Base-by-base conservation (phyloP, 2,797 vertebrate genomes). In the Tangara arthus region DNA sequence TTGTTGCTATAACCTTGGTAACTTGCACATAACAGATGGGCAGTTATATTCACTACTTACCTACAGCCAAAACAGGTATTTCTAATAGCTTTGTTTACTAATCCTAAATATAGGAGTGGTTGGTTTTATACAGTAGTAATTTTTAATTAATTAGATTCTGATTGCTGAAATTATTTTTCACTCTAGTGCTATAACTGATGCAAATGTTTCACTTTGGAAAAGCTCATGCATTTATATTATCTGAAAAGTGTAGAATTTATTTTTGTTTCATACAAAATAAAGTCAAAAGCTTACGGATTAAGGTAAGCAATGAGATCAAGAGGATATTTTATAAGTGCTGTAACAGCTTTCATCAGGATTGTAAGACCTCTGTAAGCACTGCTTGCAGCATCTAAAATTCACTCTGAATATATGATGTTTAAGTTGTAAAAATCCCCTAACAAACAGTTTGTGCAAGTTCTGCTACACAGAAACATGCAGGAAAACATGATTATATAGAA, bases 71-170 rank as follows among this genome's bases (percentile, higher is more conserved):
- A 94, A 39, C 35, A 95, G 82, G 87, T 87, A 89, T 81, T 93
- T 87, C 69, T 78, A 70, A 95, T 5, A 39, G 70, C 75, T 83
- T 90, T 92, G 57, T 87, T 91, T 95, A 90, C 70, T 49, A 90
- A 84, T 88, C 71, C 84, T 72, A 86, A 82, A 92, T 69, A 71
- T 20, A 87, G 34, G 35, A 86, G 46, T 87, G 75, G 60, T 47
- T 93, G 72, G 47, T 97, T 81, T 95, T 87, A 95, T 55, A 92
- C 60, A 95, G 87, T 60, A 78, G 49, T 83, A 85, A 80, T 85
- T 97, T 97, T 96, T 97, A 96, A 96, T 93, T 95, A 95, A 96
- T 73, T 95, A 90, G 55, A 91, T 91, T 93, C 79, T 95, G 90
- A 94, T 97, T 66, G 82, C 73, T 68, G 73, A 90, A 94, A 95